These are phyloP conservation scores for Ardeotis arabs DNA, from an alignment of 2,113 vertebrate species.

Conservation along the genomic window DNA sequence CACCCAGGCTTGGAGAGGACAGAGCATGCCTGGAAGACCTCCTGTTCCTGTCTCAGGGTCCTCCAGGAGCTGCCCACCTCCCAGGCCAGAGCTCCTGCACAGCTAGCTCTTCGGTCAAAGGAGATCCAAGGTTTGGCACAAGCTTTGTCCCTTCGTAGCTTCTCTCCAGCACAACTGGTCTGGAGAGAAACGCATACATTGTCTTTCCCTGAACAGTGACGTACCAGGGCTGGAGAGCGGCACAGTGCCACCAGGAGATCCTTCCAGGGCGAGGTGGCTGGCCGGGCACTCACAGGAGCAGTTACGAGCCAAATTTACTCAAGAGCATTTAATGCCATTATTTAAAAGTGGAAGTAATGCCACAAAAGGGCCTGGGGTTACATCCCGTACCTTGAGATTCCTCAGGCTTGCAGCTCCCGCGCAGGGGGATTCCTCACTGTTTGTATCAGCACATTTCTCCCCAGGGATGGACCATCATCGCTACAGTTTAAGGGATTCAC, in stretches of 20 bases:
- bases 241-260: background rate
- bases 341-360: background rate
- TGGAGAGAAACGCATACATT: background rate
- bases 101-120: background rate
- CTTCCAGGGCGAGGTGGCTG: background rate
- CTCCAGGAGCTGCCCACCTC: background rate
- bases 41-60: background rate
- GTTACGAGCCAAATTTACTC: background rate
- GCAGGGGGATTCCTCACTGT: background rate
- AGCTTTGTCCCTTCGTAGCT: background rate
- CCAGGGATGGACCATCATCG: background rate
- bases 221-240: background rate
- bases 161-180: background rate
- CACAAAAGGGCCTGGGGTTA: background rate
- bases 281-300: background rate
- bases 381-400: background rate
- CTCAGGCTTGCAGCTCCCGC: background rate
- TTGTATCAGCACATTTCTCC: background rate
- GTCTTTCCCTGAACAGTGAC: background rate
- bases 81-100: background rate
- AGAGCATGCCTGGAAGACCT: background rate
- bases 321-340: background rate
- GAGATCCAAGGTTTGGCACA: background rate
- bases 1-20: background rate
- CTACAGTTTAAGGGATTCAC: background rate